Base-by-base conservation (phyloP, 2,797 vertebrate genomes). In the Decapterus maruadsi region DNA sequence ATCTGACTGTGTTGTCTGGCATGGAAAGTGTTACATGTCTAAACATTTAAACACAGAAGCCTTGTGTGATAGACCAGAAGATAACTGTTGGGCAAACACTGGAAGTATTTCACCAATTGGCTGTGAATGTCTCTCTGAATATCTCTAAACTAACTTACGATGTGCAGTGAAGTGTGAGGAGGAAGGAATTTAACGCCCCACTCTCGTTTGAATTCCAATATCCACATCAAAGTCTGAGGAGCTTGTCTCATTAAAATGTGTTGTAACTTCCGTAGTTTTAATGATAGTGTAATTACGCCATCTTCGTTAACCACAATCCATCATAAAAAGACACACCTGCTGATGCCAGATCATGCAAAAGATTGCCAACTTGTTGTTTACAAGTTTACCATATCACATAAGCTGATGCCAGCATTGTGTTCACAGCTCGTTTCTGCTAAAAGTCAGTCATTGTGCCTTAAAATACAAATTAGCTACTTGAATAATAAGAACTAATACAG, bases 11-110 rank as follows among this genome's bases (percentile, higher is more conserved):
- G 50, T 13, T 62, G 20, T 43, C 16, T 43, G 42, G 42, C 14
- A 16, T 13, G 4, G 26, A 22, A 34, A n/a, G 13, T 60, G 31
- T 55, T 43, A 19, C 12, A 68, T 53, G 58, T 57, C 40, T 58
- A 3, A 7, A 17, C 14, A 17, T 22, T 66, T 5, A 51, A 48
- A 70, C 19, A 60, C 10, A 13, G 1, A 19, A 9, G 17, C 22
- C 38, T 71, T 34, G 68, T 77, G 68, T 77, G 58, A 75, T 31
- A 72, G 50, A 70, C 53, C 42, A 43, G 9, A 61, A 40, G 36
- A 56, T 7, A 63, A 26, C 26, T 26, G 31, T 42, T 22, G 20
- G 42, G 12, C 12, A n/a, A 54, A 64, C 31, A 17, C 36, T 26
- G 17, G 11, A 8, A 53, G 46, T 31, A 42, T 53, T 74, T 8